Evolutionary conservation across 2,888 invertebrate species (phyloP), one percentile per base, ranked within the genome.

Genomic region (Onchidella celtica): DNA sequence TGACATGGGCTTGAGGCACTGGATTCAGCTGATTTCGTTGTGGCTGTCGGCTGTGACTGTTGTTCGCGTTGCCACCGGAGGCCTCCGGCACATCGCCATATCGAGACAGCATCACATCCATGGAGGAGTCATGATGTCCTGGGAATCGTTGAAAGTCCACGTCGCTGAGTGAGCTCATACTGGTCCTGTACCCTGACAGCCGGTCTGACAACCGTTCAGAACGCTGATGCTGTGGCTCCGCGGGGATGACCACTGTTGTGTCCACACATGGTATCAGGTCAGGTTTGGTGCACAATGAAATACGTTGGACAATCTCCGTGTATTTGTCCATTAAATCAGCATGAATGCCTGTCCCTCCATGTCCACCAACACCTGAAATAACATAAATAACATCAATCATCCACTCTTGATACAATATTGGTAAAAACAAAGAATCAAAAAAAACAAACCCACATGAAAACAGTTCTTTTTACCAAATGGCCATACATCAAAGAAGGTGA

Each of bases 301-400:
- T 88, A 69, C 91, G 87, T 79, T 92, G 91, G 21, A 92, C 84
- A 27, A 93, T 90, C 83, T 93, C 93, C 38, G 87, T 88, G 85
- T 92, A 92, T 81, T 91, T 90, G 84, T 91, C 91, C 76, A 90
- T 88, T 27, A 91, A 86, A 85, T 93, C 93, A 21, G 92, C 92
- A 83, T 92, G 91, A 34, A 92, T 88, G 55, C 93, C 93, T 36
- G 90, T 89, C 1, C 93, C 93, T 24, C 93, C 93, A 84, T 93
- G 93, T n/a, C 93, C 93, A 40, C 93, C 93, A 27, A 93, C 89
- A 76, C 92, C 92, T 92, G 83, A 21, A 85, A 84, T 32, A 24
- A n/a, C 32, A n/a, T n/a, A n/a, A n/a, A n/a, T n/a, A 9, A 63
- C 9, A 11, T 0, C 2, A 40, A 47, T 47, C 27, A 38, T 9